Evolutionary conservation across 1,140 invertebrate species (phyloP).

Genomic region (Oryzaephilus surinamensis): DNA sequence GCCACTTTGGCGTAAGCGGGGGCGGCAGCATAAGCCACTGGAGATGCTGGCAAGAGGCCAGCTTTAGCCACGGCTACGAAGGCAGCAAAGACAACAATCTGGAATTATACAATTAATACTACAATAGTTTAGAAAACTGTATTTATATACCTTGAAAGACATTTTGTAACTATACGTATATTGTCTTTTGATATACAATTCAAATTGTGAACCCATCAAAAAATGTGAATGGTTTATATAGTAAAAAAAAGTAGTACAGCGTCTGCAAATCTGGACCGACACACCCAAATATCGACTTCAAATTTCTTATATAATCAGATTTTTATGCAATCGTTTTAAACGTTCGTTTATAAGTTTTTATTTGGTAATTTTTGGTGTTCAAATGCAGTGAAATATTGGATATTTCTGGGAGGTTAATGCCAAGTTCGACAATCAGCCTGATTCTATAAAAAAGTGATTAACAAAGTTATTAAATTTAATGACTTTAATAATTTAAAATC

Average conservation of each 20-base stretch:
- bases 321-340: constrained; percentile 9
- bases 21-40: constrained; percentile 8
- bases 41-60: constrained; percentile 28
- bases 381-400: too few relatives aligned
- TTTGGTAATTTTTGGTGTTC: too few relatives aligned
- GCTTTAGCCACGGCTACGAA: constrained; percentile 17
- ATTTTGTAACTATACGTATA: too few relatives aligned
- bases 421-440: too few relatives aligned
- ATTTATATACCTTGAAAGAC: constrained; percentile 2
- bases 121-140: constrained; percentile 5
- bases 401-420: too few relatives aligned
- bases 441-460: too few relatives aligned
- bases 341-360: too few relatives aligned
- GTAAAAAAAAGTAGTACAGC: background rate
- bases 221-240: constrained; percentile 1
- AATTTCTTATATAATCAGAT: constrained; percentile 6
- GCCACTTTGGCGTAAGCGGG: constrained; percentile 1
- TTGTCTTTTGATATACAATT: too few relatives aligned
- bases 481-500: too few relatives aligned
- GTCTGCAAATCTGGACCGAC: constrained; percentile 3
- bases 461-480: too few relatives aligned
- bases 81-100: constrained; percentile 11
- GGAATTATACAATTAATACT: constrained; percentile 3
- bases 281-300: background rate
- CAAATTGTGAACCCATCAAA: constrained; percentile 4